phyloP scores from a whole-genome alignment of 2,113 vertebrate genomes.

The Copsychus sechellarum region DNA sequence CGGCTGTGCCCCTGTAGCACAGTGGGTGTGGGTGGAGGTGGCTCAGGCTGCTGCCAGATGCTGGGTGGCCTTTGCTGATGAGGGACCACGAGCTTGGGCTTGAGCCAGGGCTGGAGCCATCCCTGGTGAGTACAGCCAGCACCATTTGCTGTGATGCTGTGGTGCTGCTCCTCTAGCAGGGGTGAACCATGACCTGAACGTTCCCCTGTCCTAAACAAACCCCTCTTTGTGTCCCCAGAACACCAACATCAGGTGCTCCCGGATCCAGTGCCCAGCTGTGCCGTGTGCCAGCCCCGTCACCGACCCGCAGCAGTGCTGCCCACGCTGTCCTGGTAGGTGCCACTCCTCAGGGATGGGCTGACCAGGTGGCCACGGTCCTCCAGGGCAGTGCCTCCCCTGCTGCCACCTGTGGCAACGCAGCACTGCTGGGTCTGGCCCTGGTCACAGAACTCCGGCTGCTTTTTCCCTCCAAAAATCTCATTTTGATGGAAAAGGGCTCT shows the following conservation, averaged over 20 bases:
- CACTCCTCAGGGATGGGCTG: neutral
- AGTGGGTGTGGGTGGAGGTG: neutral
- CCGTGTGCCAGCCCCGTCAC: slow-evolving; percentile 83
- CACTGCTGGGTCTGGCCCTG: neutral
- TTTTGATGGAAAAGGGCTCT: neutral
- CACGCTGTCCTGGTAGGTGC: slow-evolving; percentile 84
- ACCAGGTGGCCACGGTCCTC: accelerated
- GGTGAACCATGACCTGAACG: accelerated
- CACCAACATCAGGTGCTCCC: slow-evolving; percentile 86
- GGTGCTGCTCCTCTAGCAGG: neutral
- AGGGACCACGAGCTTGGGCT: neutral
- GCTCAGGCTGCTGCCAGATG: neutral
- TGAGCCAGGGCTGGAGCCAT: neutral
- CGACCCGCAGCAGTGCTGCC: slow-evolving; percentile 89
- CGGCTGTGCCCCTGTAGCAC: accelerated
- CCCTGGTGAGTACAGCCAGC: neutral
- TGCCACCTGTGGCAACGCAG: accelerated
- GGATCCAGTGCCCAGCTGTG: slow-evolving; percentile 86
- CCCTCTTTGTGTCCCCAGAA: slow-evolving; percentile 63
- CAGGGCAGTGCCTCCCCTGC: accelerated
- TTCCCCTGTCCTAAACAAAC: accelerated
- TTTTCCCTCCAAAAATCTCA: neutral
- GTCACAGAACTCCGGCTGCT: accelerated
- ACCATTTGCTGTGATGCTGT: accelerated
- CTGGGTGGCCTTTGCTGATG: accelerated